phyloP scores from a whole-genome alignment of 2,888 invertebrate genomes.

The Ditula angustiorana region DNA sequence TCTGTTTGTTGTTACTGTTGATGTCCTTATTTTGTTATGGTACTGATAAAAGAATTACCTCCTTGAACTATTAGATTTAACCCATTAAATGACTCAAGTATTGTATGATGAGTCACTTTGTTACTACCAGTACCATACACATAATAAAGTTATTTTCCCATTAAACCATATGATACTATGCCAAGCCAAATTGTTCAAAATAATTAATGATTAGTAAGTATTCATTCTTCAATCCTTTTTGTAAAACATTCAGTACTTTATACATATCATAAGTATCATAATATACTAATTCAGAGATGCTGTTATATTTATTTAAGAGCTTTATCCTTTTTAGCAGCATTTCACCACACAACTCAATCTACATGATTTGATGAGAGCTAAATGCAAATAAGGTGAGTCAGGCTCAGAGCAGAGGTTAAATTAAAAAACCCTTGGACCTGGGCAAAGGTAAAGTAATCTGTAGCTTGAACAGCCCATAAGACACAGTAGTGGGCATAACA shows the following conservation, averaged over 20 bases:
- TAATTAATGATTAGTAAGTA: background rate
- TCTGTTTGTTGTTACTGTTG: background rate
- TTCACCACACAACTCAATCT: too few relatives aligned
- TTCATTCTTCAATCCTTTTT: background rate
- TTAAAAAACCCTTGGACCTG: too few relatives aligned
- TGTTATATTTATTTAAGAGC: too few relatives aligned
- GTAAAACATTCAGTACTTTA: background rate
- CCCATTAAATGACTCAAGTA: conserved; percentile 11
- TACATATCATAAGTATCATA: background rate
- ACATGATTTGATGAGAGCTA: too few relatives aligned
- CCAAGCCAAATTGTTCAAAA: background rate
- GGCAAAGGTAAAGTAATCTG: too few relatives aligned
- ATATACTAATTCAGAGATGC: background rate
- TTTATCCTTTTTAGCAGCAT: too few relatives aligned
- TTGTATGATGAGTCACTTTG: conserved; percentile 24
- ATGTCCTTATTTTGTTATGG: background rate
- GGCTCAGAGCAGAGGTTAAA: too few relatives aligned
- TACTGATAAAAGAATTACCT: conserved; percentile 3
- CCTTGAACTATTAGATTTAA: background rate
- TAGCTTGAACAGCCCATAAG: too few relatives aligned
- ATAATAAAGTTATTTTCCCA: background rate
- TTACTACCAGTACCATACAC: background rate
- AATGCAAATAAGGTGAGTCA: too few relatives aligned
- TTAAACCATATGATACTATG: background rate
- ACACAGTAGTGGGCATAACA: too few relatives aligned